phyloP scores from a whole-genome alignment of 2,888 invertebrate genomes.

The Bhutanitis thaidina region DNA sequence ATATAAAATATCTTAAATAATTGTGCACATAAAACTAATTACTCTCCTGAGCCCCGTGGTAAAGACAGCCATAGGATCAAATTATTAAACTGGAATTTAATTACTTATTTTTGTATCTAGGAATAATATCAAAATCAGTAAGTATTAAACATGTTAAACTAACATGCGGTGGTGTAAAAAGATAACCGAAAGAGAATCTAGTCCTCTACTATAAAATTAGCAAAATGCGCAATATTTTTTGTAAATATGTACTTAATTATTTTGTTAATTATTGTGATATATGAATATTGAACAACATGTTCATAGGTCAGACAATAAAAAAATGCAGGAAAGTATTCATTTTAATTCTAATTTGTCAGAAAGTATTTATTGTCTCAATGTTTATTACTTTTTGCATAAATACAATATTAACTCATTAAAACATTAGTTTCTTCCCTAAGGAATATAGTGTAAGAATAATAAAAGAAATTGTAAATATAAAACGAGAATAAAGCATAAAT shows the following conservation, averaged over 20 bases:
- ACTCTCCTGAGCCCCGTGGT: too few relatives aligned
- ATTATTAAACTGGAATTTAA: too few relatives aligned
- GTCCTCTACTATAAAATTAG: neutral
- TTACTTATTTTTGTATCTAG: too few relatives aligned
- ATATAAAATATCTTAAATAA: too few relatives aligned
- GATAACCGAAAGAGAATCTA: neutral
- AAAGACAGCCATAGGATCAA: too few relatives aligned
- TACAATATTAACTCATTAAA: neutral
- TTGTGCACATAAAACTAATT: too few relatives aligned
- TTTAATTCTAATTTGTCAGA: neutral
- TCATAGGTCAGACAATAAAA: constrained; percentile 53
- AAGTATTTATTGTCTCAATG: neutral
- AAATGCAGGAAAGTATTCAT: constrained; percentile 15
- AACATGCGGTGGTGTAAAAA: neutral
- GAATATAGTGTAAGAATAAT: constrained; percentile 35
- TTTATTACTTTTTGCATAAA: neutral
- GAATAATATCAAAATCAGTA: too few relatives aligned
- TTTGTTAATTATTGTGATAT: constrained; percentile 15
- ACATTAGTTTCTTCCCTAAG: neutral
- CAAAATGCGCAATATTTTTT: constrained; percentile 2
- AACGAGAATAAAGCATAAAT: constrained; percentile 65
- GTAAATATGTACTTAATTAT: constrained; percentile 15
- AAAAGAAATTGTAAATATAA: constrained; percentile 54
- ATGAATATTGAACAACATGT: constrained; percentile 40
- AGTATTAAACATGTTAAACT: too few relatives aligned